Evolutionary conservation across 2,113 vertebrate species (phyloP).

Genomic region (Oreotragus oreotragus): DNA sequence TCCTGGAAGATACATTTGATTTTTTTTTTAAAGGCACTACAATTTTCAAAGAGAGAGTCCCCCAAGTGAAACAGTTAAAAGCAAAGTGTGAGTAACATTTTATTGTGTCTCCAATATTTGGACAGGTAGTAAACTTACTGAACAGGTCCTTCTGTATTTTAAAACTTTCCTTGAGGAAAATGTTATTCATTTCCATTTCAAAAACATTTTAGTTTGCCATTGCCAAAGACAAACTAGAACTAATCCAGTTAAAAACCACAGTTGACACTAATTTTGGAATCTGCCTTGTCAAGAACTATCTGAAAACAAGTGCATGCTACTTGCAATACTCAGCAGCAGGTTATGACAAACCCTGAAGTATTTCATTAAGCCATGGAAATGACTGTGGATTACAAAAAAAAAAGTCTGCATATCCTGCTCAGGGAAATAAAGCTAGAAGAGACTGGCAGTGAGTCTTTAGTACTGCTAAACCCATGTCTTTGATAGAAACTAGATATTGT

Average conservation of each 20-base stretch:
- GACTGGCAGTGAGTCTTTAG: background rate
- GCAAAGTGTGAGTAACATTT: conserved; percentile 21
- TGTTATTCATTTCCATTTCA: conserved; percentile 31
- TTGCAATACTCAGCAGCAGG: background rate
- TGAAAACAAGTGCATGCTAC: conserved; percentile 8
- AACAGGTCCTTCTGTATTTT: conserved; percentile 1
- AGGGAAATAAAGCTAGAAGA: background rate
- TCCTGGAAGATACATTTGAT: conserved; percentile 33
- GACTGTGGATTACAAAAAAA: background rate
- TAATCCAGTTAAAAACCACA: conserved; percentile 34
- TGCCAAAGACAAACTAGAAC: conserved; percentile 3
- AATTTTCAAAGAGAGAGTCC: conserved; percentile 43
- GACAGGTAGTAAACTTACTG: conserved; percentile 30
- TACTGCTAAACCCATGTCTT: conserved; percentile 2
- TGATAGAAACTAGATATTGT: conserved; percentile 32
- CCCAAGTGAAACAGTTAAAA: conserved; percentile 38
- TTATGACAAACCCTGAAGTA: conserved; percentile 29
- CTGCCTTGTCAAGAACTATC: conserved; percentile 16
- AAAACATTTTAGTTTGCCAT: conserved; percentile 25
- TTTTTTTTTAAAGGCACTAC: background rate
- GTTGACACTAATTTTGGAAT: conserved; percentile 17
- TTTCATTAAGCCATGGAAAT: conserved; percentile 4
- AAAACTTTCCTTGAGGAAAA: conserved; percentile 35
- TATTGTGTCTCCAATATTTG: conserved; percentile 41
- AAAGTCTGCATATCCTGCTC: background rate